Evolutionary conservation across 2,113 vertebrate genomes (phyloP), one percentile per base, ranked within the genome.

Genomic region (Myanophis thanlyinensis): DNA sequence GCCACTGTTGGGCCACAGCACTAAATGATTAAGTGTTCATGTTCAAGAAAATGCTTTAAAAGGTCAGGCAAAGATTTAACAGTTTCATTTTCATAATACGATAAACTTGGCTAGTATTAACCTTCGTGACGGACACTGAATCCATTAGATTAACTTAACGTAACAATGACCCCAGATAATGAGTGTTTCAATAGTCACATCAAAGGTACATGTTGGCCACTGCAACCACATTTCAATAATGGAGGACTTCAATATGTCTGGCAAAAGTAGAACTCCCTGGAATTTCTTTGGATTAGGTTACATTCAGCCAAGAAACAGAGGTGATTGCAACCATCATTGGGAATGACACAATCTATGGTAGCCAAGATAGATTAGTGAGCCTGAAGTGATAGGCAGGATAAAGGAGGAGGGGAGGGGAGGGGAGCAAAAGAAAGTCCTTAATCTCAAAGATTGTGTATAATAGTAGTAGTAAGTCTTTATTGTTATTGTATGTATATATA

Each of bases 361-460:
- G 56, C 3, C 27, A 62, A 30, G 56, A 62, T 62, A 62, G 59
- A 62, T 62, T 12, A 62, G 25, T 30, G 11, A 62, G 11, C 11
- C 27, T 13, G 59, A 62, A 62, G 59, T 62, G 27, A 62, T 4
- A 62, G 10, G 59, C 27, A 62, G 59, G 1, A 27, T 27, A 30
- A 62, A 3, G 1, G 10, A 27, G 10, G 1, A 1, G 10, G 59
- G 10, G 1, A 1, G 3, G 27, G 3, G 9, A 11, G 56, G 20
- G 53, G 53, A 54, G 20, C 53, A 54, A 62, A 30, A 30, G 10
- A 30, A 62, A 30, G 27, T 62, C 11, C 59, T 62, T 62, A 62
- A n/a, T 62, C 4, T 62, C 27, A 13, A 62, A 62, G 59, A 11
- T 62, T n/a, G n/a, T n/a, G n/a, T n/a, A n/a, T n/a, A n/a, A n/a